phyloP scores from a whole-genome alignment of 2,797 vertebrate species.

The Ceyx erithaca region DNA sequence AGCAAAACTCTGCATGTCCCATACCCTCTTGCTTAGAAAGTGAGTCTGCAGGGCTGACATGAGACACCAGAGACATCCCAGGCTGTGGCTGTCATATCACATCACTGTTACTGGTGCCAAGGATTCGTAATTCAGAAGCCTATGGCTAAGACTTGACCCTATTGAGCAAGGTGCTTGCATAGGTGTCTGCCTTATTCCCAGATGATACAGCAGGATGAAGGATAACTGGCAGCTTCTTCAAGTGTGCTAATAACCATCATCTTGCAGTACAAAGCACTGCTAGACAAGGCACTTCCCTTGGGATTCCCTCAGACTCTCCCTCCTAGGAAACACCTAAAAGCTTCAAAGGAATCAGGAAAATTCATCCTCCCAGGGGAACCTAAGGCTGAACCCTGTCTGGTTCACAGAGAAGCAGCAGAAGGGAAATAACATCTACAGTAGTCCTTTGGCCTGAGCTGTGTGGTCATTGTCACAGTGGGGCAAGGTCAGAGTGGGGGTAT shows the following conservation, averaged over 20 bases:
- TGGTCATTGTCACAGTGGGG: fast-evolving
- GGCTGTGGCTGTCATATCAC: background rate
- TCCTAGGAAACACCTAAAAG: background rate
- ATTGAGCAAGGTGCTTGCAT: background rate
- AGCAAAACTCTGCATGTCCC: background rate
- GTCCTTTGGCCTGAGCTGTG: background rate
- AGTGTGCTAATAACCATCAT: background rate
- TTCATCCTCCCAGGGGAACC: background rate
- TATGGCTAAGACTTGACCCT: background rate
- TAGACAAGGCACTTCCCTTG: background rate
- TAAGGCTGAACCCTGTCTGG: background rate
- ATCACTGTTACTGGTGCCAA: background rate
- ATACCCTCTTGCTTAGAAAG: background rate
- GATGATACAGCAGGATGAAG: background rate
- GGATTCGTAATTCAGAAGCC: background rate
- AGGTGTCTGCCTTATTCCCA: background rate
- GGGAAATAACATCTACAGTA: background rate
- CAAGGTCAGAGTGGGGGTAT: background rate
- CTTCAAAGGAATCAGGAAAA: background rate
- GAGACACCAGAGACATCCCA: background rate
- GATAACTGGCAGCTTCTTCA: background rate
- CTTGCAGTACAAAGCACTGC: background rate
- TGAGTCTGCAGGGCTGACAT: background rate
- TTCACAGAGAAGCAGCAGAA: background rate
- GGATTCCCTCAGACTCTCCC: background rate